Conservation (phyloP, 2,888 invertebrate species). For the Machimus rusticus region DNA sequence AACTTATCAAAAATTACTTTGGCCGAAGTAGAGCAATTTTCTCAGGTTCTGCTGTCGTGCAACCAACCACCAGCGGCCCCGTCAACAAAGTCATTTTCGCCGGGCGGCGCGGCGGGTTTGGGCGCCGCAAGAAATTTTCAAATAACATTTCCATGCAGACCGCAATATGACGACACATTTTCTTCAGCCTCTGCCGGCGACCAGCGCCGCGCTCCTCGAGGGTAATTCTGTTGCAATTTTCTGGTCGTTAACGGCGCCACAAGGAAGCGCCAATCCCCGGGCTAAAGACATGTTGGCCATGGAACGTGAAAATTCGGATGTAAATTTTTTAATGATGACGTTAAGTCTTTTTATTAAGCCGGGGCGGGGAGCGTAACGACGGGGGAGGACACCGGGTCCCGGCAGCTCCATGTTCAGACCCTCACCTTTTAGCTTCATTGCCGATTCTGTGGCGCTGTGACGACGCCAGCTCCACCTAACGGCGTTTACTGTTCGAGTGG, state of each 20-base stretch:
- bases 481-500: not conserved
- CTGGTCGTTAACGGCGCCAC: slow-evolving; percentile 42
- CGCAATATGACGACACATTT: slow-evolving; percentile 40
- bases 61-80: slow-evolving; percentile 13
- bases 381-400: not conserved
- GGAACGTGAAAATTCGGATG: slow-evolving; percentile 44
- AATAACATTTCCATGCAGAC: slow-evolving; percentile 25
- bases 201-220: not conserved
- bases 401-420: not conserved
- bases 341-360: slow-evolving; percentile 45
- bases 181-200: slow-evolving; percentile 3
- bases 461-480: not conserved
- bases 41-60: slow-evolving; percentile 16
- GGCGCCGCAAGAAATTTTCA: not conserved
- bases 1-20: slow-evolving; percentile 33
- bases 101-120: not conserved
- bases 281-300: slow-evolving; percentile 39
- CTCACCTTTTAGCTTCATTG: not conserved
- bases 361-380: slow-evolving; percentile 3
- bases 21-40: slow-evolving; percentile 24
- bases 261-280: slow-evolving; percentile 34
- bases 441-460: not conserved
- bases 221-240: slow-evolving; percentile 45
- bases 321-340: slow-evolving; percentile 47
- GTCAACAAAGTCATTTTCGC: slow-evolving; percentile 4